phyloP scores from a whole-genome alignment of 2,797 vertebrate genomes.

The Lates japonicus region DNA sequence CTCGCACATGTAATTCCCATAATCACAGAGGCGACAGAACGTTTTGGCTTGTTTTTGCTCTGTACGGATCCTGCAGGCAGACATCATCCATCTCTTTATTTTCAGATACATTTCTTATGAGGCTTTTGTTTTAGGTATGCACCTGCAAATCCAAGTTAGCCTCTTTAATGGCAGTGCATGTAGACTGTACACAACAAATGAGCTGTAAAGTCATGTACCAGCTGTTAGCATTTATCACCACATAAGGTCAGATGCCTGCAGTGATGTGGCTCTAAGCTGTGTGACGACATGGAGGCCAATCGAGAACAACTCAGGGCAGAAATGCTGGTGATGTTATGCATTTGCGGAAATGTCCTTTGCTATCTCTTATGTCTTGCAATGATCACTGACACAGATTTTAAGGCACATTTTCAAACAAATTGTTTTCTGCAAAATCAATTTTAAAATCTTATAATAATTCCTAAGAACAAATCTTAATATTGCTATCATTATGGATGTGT shows the following conservation, averaged over 20 bases:
- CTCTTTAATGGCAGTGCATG: constrained; percentile 26
- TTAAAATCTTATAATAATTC: not conserved
- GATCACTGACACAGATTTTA: not conserved
- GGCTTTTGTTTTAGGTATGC: constrained; percentile 51
- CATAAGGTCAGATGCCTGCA: constrained; percentile 51
- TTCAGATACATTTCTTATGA: constrained; percentile 36
- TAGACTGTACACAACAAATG: constrained; percentile 61
- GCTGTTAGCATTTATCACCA: constrained; percentile 70
- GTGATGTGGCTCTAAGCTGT: constrained; percentile 42
- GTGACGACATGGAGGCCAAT: constrained; percentile 23
- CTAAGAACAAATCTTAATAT: not conserved
- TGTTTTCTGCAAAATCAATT: not conserved
- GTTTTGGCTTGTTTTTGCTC: constrained; percentile 37
- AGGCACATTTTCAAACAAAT: not conserved
- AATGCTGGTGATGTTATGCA: constrained; percentile 12
- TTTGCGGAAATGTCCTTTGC: not conserved
- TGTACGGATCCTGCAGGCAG: constrained; percentile 14
- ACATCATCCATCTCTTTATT: constrained; percentile 12
- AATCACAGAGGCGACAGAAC: constrained; percentile 39
- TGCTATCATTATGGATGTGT: not conserved
- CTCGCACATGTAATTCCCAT: constrained; percentile 28
- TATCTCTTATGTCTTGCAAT: not conserved
- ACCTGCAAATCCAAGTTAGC: constrained; percentile 60
- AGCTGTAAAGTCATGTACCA: constrained; percentile 61
- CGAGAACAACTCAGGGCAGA: constrained; percentile 25